These are phyloP conservation scores for Sceloporus tristichus DNA, from an alignment of 2,113 vertebrate species.

Conservation along the genomic window DNA sequence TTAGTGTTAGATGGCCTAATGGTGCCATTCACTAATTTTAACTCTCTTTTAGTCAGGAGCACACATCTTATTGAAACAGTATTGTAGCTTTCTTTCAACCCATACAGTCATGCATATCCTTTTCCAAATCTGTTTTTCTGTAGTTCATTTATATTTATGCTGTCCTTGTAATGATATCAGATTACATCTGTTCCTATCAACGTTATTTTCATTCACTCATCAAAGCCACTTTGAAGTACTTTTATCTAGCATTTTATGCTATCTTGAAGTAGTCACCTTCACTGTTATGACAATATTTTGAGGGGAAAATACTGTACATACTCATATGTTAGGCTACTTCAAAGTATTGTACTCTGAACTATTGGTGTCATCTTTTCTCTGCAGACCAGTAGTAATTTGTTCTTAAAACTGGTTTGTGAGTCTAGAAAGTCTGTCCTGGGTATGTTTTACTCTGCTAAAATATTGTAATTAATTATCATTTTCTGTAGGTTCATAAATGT, in stretches of 20 bases:
- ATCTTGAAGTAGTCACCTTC: not conserved
- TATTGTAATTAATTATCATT: not conserved
- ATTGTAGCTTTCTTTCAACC: not conserved
- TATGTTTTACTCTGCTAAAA: slow-evolving; percentile 2
- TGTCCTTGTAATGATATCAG: slow-evolving; percentile 18
- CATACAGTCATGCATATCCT: slow-evolving; percentile 16
- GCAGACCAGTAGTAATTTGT: not conserved
- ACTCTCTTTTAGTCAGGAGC: not conserved
- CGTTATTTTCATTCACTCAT: slow-evolving; percentile 3
- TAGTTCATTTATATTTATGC: not conserved
- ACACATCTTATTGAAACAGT: not conserved
- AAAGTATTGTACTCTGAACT: not conserved
- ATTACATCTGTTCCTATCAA: slow-evolving; percentile 37
- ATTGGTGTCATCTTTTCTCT: not conserved
- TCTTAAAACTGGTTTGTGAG: not conserved
- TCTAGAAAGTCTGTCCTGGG: slow-evolving; percentile 7
- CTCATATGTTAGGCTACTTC: slow-evolving; percentile 9
- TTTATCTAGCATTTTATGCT: slow-evolving; percentile 29
- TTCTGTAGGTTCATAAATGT: slow-evolving; percentile 25
- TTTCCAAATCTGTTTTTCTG: not conserved
- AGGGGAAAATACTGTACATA: not conserved
- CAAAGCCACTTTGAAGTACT: not conserved
- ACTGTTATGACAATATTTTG: not conserved
- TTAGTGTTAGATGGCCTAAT: not conserved
- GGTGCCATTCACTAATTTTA: not conserved